Evolutionary conservation across 1,140 invertebrate genomes (phyloP).

Genomic region (Camponotus floridanus): DNA sequence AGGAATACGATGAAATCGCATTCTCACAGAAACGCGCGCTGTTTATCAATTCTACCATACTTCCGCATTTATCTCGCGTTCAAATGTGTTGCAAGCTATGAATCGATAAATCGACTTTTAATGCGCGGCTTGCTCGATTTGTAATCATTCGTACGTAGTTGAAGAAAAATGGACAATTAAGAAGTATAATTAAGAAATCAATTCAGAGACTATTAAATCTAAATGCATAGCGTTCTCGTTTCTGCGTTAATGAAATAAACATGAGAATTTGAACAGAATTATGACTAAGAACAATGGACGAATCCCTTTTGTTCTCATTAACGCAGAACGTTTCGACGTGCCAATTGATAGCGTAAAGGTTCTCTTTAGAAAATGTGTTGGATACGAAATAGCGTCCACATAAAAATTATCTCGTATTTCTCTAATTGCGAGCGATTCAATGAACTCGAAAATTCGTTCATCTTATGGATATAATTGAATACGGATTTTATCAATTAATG

Average conservation of each 20-base stretch:
- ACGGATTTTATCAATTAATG: not conserved
- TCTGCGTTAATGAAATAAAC: conserved; percentile 24
- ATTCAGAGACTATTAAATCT: conserved; percentile 8
- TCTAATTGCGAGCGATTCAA: conserved; percentile 3
- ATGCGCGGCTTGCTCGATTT: not conserved
- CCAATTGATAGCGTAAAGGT: not conserved
- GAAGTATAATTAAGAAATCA: conserved; percentile 25
- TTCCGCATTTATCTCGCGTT: conserved; percentile 19
- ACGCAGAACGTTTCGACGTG: not conserved
- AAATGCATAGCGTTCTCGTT: not conserved
- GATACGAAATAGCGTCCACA: not conserved
- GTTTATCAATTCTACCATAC: conserved; percentile 17
- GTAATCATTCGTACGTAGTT: not conserved
- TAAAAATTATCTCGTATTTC: not conserved
- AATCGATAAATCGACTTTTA: not conserved
- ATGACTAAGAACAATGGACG: not conserved
- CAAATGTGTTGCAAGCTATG: not conserved
- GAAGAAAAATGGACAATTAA: not conserved
- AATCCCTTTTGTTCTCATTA: not conserved
- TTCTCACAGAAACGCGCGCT: conserved; percentile 34
- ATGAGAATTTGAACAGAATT: not conserved
- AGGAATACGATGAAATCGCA: conserved; percentile 19
- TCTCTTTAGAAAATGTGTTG: not conserved
- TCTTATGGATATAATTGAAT: not conserved
- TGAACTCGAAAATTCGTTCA: not conserved